Conservation (phyloP, 2,797 vertebrate genomes). For the Poeciliopsis turneri region DNA sequence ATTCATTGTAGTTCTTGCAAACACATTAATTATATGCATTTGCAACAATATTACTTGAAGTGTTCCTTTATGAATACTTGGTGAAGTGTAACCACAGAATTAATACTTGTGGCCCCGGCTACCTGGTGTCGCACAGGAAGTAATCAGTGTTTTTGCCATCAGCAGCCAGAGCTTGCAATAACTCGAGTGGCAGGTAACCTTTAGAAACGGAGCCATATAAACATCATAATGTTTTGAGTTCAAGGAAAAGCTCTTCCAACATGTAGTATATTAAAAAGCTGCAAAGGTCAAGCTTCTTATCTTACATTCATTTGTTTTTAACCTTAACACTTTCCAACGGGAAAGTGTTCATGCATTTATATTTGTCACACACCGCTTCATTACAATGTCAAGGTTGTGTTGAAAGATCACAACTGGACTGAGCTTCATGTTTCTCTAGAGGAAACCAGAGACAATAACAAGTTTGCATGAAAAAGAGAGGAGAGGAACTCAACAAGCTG, state of each 20-base stretch:
- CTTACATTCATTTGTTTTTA: slow-evolving; percentile 39
- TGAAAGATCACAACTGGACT: slow-evolving; percentile 55
- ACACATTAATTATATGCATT: not conserved
- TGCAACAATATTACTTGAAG: not conserved
- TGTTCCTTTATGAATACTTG: not conserved
- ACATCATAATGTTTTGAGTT: not conserved
- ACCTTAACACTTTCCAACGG: not conserved
- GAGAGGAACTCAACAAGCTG: not conserved
- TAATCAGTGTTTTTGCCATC: slow-evolving; percentile 3
- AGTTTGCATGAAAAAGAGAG: slow-evolving; percentile 41
- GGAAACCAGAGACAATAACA: slow-evolving; percentile 30
- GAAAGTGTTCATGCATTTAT: slow-evolving; percentile 11
- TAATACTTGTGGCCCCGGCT: not conserved
- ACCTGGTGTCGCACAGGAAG: not conserved
- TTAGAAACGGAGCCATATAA: slow-evolving; percentile 12
- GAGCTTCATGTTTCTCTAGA: slow-evolving; percentile 42
- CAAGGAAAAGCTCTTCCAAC: not conserved
- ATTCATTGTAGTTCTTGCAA: not conserved
- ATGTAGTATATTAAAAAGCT: slow-evolving; percentile 5
- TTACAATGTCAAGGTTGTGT: slow-evolving; percentile 45
- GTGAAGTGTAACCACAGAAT: not conserved
- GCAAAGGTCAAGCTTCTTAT: slow-evolving; percentile 23
- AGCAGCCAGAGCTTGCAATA: slow-evolving; percentile 10
- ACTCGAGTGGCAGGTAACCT: slow-evolving; percentile 32
- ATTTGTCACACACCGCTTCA: slow-evolving; percentile 30